A percentile compares a stretch with the other conserved stretches of the same genome.
phyloP scores from a whole-genome alignment of 2,888 invertebrate genomes.

The Deilephila elpenor region DNA sequence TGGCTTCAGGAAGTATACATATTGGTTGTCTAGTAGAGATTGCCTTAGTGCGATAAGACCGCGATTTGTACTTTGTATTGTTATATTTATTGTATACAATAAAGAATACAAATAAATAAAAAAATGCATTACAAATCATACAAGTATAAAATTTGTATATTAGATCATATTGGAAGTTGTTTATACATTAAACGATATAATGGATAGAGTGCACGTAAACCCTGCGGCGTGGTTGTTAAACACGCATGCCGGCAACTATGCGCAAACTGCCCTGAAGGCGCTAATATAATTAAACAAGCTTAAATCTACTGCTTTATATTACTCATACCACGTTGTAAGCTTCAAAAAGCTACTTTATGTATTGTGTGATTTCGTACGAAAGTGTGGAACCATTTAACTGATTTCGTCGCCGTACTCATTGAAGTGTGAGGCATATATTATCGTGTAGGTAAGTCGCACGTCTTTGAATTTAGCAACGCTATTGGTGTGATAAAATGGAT shows the following conservation, averaged over 20 bases:
- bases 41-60: too few relatives aligned
- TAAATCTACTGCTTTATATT: neutral
- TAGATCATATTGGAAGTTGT: neutral
- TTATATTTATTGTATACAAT: too few relatives aligned
- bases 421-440: slow-evolving; percentile 54
- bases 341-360: slow-evolving; percentile 28
- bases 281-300: neutral
- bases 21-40: too few relatives aligned
- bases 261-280: neutral
- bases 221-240: neutral
- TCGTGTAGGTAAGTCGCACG: slow-evolving; percentile 50
- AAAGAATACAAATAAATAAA: too few relatives aligned
- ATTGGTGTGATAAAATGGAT: neutral
- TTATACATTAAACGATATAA: neutral
- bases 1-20: neutral
- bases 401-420: slow-evolving; percentile 51
- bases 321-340: neutral
- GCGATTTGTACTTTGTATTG: too few relatives aligned
- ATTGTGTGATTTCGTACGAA: slow-evolving; percentile 37
- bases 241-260: neutral
- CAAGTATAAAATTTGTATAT: too few relatives aligned
- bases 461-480: slow-evolving; percentile 40
- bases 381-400: slow-evolving; percentile 54
- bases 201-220: neutral
- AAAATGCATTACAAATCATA: too few relatives aligned